phyloP scores from a whole-genome alignment of 2,797 vertebrate species.

The Pipistrellus nathusii region DNA sequence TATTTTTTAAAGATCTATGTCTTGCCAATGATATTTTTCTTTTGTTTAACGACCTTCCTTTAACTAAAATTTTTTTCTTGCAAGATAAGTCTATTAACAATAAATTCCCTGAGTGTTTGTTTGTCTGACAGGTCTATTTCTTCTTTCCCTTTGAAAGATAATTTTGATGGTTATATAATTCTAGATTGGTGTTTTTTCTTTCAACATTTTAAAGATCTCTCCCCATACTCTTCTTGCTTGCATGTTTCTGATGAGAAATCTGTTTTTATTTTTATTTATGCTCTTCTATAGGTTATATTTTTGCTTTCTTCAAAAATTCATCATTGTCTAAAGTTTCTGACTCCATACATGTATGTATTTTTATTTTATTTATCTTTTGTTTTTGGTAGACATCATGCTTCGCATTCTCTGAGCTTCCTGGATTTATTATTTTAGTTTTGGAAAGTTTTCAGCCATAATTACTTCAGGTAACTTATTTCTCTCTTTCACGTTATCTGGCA shows the following conservation, averaged over 20 bases:
- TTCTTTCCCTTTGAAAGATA: neutral
- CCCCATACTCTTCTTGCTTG: neutral
- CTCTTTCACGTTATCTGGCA: neutral
- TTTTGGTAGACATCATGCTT: neutral
- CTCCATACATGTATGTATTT: neutral
- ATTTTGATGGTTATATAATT: slow-evolving; percentile 2
- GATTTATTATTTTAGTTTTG: slow-evolving; percentile 9
- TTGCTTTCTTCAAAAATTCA: neutral
- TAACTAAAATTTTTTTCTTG: neutral
- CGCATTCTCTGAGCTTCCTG: neutral
- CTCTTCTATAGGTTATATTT: neutral
- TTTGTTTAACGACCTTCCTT: neutral
- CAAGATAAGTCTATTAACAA: neutral
- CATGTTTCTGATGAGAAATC: neutral
- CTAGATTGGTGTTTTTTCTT: neutral
- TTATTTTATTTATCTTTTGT: neutral
- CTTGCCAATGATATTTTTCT: neutral
- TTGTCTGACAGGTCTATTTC: neutral
- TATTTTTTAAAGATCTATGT: neutral
- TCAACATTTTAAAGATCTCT: neutral
- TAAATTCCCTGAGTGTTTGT: neutral
- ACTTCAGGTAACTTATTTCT: neutral
- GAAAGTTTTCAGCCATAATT: neutral
- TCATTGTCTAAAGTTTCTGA: neutral
- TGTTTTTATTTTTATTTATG: neutral